Base-by-base conservation (phyloP, 2,888 invertebrate species). In the Drosophila mettleri region DNA sequence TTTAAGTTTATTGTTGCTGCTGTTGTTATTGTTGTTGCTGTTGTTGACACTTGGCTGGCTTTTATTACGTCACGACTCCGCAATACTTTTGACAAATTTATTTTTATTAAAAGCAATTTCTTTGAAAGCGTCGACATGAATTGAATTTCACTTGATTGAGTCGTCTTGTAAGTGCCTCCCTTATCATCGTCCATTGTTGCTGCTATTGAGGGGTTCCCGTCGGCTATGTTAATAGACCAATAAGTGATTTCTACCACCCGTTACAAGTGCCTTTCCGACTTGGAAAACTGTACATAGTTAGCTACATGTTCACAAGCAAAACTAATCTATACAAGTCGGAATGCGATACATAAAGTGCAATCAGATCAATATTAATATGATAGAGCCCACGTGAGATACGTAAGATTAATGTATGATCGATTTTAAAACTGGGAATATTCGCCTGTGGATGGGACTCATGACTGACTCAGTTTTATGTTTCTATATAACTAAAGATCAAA, bases 91-190 rank as follows among this genome's bases (percentile, higher is more conserved):
- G 81, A 82, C 79, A 83, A 82, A 83, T 83, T 79, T 83, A 83
- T 79, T 83, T 83, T 79, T 79, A 82, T 81, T 82, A 79, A 77
- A 77, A 74, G 65, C 86, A 82, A 86, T 87, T 86, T 88, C 84
- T 74, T 86, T 69, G 71, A 61, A 69, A 67, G 71, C 68, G 65
- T 59, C 59, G 84, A 66, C 85, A 69, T 74, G 78, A 79, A 88
- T 82, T 86, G 71, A 78, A 82, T 74, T 78, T 87, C 46, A 62
- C 63, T 72, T 86, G 80, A 83, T 88, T 83, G 80, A 86, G 74
- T 72, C 82, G 76, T 85, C 68, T 53, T 27, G 53, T 55, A 63
- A 75, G 49, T 71, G 55, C 51, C 45, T 55, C 14, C 43, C 51
- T 36, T 45, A 27, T 51, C 48, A 33, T 18, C 33, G 36, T 34